Evolutionary conservation across 2,888 invertebrate genomes (phyloP).

Genomic region (Adelphocoris suturalis): DNA sequence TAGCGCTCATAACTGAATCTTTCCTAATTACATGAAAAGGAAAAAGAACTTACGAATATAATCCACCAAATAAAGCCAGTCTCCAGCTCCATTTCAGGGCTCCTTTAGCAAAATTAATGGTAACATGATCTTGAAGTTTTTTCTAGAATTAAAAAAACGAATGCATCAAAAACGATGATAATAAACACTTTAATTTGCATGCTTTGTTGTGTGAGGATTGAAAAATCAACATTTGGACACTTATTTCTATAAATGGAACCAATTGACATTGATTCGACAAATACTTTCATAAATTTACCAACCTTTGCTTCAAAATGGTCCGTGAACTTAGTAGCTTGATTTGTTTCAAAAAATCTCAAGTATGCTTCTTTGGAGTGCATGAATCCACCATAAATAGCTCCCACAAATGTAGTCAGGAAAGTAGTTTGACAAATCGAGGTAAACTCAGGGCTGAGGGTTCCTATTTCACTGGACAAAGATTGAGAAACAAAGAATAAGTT

Average conservation of each 20-base stretch:
- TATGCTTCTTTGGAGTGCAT: conserved; percentile 82
- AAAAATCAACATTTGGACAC: too few relatives aligned
- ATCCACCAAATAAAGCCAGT: conserved; percentile 83
- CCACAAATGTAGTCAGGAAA: conserved; percentile 82
- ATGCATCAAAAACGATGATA: not conserved
- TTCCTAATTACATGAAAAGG: too few relatives aligned
- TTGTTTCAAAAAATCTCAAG: conserved; percentile 85
- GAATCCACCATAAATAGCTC: conserved; percentile 85
- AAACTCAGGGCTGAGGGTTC: conserved; percentile 83
- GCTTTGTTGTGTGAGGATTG: too few relatives aligned
- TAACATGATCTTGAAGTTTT: conserved; percentile 86
- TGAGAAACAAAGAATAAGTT: conserved; percentile 59
- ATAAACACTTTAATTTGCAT: not conserved
- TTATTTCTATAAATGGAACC: too few relatives aligned
- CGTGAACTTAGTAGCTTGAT: conserved; percentile 86
- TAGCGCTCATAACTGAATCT: too few relatives aligned
- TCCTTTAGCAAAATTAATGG: conserved; percentile 86
- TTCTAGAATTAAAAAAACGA: conserved; percentile 79
- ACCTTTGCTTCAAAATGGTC: conserved; percentile 86
- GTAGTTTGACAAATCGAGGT: conserved; percentile 83
- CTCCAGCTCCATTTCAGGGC: conserved; percentile 86
- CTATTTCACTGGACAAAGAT: conserved; percentile 83
- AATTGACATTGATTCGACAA: too few relatives aligned
- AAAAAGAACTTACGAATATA: conserved; percentile 83
- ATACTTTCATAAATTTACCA: conserved; percentile 71